These are phyloP conservation scores for Blastobasis adustella DNA, from an alignment of 2,888 invertebrate genomes.

Conservation along the genomic window DNA sequence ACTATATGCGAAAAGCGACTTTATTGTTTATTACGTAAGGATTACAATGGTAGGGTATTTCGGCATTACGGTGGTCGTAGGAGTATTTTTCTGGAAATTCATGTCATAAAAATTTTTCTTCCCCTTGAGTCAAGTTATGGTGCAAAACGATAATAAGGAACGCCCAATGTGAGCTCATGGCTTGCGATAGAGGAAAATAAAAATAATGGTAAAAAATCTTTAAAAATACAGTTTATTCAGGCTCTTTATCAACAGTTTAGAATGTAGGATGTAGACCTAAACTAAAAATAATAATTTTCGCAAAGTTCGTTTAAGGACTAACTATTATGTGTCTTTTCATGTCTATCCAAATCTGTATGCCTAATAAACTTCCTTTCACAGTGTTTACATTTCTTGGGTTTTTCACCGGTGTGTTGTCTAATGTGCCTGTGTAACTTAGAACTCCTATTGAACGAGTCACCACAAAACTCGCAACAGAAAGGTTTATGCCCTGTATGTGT, in stretches of 20 bases:
- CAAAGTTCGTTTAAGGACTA: neutral
- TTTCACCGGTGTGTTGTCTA: conserved; percentile 8
- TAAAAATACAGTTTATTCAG: neutral
- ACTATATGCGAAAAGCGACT: too few relatives aligned
- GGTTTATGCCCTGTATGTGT: conserved; percentile 12
- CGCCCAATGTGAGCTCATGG: neutral
- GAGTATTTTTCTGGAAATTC: too few relatives aligned
- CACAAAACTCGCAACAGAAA: conserved; percentile 10
- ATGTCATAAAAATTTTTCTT: too few relatives aligned
- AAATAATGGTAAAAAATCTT: conserved; percentile 27
- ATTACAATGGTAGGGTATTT: too few relatives aligned
- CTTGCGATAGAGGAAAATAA: conserved; percentile 17
- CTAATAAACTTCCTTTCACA: conserved; percentile 8
- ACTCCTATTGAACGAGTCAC: conserved; percentile 11
- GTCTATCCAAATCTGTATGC: neutral
- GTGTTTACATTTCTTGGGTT: conserved; percentile 9
- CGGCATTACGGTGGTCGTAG: too few relatives aligned
- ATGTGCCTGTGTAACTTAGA: conserved; percentile 9
- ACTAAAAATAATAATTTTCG: neutral
- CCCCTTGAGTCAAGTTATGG: too few relatives aligned
- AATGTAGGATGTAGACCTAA: too few relatives aligned
- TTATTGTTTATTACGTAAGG: too few relatives aligned
- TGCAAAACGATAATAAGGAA: neutral
- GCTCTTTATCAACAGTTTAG: conserved; percentile 1
- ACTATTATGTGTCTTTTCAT: neutral